Conservation (phyloP, 2,113 vertebrate genomes). For the Equus quagga region DNA sequence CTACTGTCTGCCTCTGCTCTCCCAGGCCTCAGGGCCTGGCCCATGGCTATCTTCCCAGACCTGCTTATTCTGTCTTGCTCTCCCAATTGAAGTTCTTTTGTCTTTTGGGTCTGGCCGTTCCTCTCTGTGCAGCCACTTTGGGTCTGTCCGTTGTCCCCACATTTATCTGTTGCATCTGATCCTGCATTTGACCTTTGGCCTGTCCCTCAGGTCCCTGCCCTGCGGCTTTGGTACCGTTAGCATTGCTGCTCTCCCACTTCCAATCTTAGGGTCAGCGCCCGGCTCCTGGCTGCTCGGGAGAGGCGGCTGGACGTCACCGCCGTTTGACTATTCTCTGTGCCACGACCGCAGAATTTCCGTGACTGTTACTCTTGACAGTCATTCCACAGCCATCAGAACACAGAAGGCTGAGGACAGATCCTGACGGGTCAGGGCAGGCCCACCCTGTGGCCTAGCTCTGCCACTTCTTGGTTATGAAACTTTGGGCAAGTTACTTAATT, state of each 20-base stretch:
- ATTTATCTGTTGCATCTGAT: neutral
- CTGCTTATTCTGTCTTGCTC: neutral
- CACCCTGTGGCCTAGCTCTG: neutral
- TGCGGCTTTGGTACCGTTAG: neutral
- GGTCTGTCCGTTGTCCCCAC: neutral
- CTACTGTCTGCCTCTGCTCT: rapidly evolving
- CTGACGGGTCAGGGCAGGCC: neutral
- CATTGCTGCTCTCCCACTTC: neutral
- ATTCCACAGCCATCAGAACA: neutral
- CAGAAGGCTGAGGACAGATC: neutral
- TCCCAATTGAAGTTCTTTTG: neutral
- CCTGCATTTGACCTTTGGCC: neutral
- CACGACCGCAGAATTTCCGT: neutral
- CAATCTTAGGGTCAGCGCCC: neutral
- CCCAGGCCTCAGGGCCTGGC: neutral
- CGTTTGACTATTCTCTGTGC: neutral
- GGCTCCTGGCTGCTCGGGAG: neutral
- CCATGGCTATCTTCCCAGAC: neutral
- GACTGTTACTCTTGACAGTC: neutral
- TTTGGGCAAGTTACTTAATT: neutral
- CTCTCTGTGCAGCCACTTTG: neutral
- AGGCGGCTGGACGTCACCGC: neutral
- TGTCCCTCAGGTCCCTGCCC: neutral
- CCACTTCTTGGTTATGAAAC: neutral
- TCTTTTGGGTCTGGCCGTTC: neutral